These are phyloP conservation scores for Patella caerulea DNA, from an alignment of 2,888 invertebrate genomes.

Conservation along the genomic window DNA sequence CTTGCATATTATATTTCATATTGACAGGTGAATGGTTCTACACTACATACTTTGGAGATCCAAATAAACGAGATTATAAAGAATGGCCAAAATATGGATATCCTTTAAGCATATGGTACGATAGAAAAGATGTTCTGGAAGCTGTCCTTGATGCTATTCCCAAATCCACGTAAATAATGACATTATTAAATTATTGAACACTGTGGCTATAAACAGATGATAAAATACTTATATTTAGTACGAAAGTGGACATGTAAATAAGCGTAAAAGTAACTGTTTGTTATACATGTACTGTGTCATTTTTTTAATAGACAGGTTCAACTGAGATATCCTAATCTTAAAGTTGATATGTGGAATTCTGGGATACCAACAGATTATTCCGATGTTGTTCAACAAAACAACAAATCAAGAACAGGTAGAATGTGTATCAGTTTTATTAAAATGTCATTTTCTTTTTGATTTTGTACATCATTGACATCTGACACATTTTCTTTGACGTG, in stretches of 20 bases:
- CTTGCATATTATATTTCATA: too few relatives aligned
- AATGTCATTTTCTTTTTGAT: too few relatives aligned
- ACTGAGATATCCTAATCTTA: conserved; percentile 19
- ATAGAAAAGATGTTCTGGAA: conserved; percentile 27
- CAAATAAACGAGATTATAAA: conserved; percentile 17
- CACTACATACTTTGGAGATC: conserved; percentile 29
- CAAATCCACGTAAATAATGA: conserved; percentile 22
- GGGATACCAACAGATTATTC: conserved; percentile 12
- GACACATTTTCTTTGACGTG: too few relatives aligned
- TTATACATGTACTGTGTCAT: neutral
- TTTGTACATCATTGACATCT: too few relatives aligned
- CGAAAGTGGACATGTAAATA: neutral
- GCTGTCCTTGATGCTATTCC: conserved; percentile 30
- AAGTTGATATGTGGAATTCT: conserved; percentile 12
- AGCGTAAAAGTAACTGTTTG: neutral
- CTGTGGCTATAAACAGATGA: neutral
- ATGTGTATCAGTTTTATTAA: too few relatives aligned
- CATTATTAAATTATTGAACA: neutral
- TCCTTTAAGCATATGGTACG: conserved; percentile 17
- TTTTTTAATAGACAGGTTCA: conserved; percentile 18
- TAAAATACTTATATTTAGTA: neutral
- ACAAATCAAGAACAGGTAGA: conserved; percentile 21
- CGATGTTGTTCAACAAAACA: conserved; percentile 21
- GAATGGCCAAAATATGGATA: conserved; percentile 25
- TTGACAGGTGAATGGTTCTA: conserved; percentile 28